Base-by-base conservation (phyloP, 1,140 invertebrate genomes). In the Brachystomella parvula region DNA sequence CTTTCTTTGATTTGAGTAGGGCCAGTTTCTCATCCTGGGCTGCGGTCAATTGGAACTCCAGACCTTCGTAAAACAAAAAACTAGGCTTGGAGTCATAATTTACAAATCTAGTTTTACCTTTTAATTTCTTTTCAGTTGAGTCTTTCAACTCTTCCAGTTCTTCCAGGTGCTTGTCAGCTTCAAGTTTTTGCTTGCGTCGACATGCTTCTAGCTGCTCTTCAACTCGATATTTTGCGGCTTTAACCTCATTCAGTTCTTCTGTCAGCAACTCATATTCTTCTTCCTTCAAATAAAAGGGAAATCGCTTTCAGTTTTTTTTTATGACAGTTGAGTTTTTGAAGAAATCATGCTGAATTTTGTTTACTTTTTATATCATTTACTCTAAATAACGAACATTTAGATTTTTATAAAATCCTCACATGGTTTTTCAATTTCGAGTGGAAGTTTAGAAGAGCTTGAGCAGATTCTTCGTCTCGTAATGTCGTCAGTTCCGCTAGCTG, bases 251-350 rank as follows among this genome's bases (percentile, higher is more conserved):
- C 74, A 89, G 86, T 77, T 92, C 92, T 32, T 90, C 93, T 0
- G 93, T 92, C 69, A 95, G 81, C 75, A 96, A 93, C 76, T 97
- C 94, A 29, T 96, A 79, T 76, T 96, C 94, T 77, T 96, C 94
- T 74, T 96, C 93, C 80, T 79, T 66, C 35, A 56, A 53, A 62
- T 62, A 15, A 62, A 2, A 24, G 9, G 19, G 24, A 32, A 24
- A n/a, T n/a, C n/a, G n/a, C n/a, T n/a, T n/a, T n/a, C n/a, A n/a
- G n/a, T n/a, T n/a, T n/a, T n/a, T n/a, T n/a, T n/a, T n/a, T n/a
- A n/a, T n/a, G n/a, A n/a, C n/a, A n/a, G n/a, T n/a, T n/a, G n/a
- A n/a, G n/a, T n/a, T n/a, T n/a, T n/a, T n/a, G n/a, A n/a, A n/a
- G n/a, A n/a, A n/a, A n/a, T n/a, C n/a, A n/a, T n/a, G n/a, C n/a